Conservation (phyloP, 2,113 vertebrate species). For the Ictalurus furcatus region DNA sequence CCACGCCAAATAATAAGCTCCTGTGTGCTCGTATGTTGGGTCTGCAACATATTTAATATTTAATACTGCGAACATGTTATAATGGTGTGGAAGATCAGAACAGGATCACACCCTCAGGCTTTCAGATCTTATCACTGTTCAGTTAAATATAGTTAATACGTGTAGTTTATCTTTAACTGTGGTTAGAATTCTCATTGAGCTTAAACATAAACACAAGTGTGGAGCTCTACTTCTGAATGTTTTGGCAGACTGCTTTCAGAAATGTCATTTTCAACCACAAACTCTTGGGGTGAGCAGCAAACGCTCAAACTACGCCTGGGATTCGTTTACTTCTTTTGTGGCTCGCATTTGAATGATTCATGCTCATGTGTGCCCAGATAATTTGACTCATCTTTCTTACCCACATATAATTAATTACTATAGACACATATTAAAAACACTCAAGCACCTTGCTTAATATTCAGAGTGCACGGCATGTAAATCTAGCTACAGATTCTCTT, state of each 20-base stretch:
- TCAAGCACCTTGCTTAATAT: neutral
- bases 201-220: neutral
- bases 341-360: neutral
- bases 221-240: neutral
- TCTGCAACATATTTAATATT: neutral
- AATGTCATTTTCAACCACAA: neutral
- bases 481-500: neutral
- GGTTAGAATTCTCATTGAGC: neutral
- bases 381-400: neutral
- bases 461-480: neutral
- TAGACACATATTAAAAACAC: neutral
- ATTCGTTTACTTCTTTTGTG: neutral
- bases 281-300: neutral
- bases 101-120: neutral
- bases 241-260: neutral
- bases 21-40: neutral
- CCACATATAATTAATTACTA: neutral
- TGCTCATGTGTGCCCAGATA: neutral
- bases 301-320: neutral
- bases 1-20: neutral
- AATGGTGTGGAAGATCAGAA: neutral
- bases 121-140: neutral
- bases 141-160: neutral
- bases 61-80: neutral
- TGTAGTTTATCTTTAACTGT: neutral